A percentile compares a stretch with the other conserved stretches of the same genome.
Evolutionary conservation across 2,888 invertebrate genomes (phyloP).

Genomic region (Agonopterix heracliana): DNA sequence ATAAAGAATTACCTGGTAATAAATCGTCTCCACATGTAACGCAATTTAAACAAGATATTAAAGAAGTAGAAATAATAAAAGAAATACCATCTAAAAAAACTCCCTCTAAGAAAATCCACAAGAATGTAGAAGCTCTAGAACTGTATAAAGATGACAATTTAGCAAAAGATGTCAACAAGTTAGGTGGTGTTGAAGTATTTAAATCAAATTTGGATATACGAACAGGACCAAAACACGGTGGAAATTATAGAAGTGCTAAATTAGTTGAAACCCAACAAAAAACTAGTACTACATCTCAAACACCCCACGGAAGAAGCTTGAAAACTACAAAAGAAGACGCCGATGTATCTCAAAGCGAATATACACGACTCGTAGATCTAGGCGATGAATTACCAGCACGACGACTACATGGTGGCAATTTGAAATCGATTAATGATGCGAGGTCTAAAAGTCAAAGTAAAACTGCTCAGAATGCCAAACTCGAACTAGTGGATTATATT

Average conservation of each 20-base stretch:
- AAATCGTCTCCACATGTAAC: conserved; percentile 50
- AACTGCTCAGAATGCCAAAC: conserved; percentile 33
- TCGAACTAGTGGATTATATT: conserved; percentile 31
- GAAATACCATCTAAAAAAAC: conserved; percentile 35
- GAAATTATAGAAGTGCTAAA: conserved; percentile 55
- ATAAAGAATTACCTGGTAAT: conserved; percentile 54
- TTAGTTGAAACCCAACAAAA: conserved; percentile 21
- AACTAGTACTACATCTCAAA: conserved; percentile 11
- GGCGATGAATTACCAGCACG: conserved; percentile 20
- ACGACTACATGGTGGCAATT: conserved; percentile 34
- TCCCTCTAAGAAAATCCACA: conserved; percentile 31
- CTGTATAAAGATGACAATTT: conserved; percentile 61
- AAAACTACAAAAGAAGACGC: conserved; percentile 30
- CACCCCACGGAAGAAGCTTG: conserved; percentile 7
- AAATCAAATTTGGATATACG: conserved; percentile 45
- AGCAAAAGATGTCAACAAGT: conserved; percentile 58
- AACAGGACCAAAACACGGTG: conserved; percentile 60
- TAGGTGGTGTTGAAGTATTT: conserved; percentile 64
- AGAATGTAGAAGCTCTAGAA: conserved; percentile 45
- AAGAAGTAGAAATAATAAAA: conserved; percentile 62
- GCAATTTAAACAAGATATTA: conserved; percentile 61
- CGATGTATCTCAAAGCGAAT: conserved; percentile 47
- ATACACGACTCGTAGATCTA: conserved; percentile 34
- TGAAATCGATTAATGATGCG: conserved; percentile 24
- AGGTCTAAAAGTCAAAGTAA: conserved; percentile 24